Conservation (phyloP, 2,113 vertebrate genomes). For the Reinhardtius hippoglossoides region DNA sequence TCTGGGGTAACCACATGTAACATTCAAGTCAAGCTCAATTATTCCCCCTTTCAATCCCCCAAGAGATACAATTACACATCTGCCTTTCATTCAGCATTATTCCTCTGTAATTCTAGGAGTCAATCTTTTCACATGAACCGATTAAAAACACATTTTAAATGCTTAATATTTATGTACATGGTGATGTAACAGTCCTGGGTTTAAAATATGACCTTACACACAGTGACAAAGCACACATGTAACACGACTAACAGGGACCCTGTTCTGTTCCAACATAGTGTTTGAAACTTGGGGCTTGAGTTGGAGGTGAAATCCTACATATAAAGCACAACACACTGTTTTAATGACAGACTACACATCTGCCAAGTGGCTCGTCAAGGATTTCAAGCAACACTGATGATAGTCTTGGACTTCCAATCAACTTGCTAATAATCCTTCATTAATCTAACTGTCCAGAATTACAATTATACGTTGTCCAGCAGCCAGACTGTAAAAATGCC, state of each 20-base stretch:
- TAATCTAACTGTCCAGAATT: neutral
- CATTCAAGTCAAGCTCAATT: neutral
- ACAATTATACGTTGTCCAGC: neutral
- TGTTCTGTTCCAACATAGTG: neutral
- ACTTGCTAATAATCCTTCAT: neutral
- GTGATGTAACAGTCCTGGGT: constrained; percentile 19
- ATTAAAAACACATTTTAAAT: constrained; percentile 42
- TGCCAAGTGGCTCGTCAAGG: neutral
- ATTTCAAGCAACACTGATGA: constrained; percentile 6
- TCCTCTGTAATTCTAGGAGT: constrained; percentile 34
- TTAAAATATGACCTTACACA: constrained; percentile 42
- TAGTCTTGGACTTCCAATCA: neutral
- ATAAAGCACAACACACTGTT: constrained; percentile 14
- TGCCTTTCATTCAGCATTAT: constrained; percentile 46
- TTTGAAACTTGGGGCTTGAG: neutral
- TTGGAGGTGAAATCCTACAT: constrained; percentile 10
- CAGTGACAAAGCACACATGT: constrained; percentile 8
- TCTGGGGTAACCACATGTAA: no score
- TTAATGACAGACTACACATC: constrained; percentile 8
- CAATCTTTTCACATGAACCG: constrained; percentile 29
- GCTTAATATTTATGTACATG: constrained; percentile 17
- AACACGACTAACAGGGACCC: neutral
- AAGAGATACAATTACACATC: neutral
- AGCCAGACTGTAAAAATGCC: neutral
- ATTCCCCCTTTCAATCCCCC: neutral